These are phyloP conservation scores for Lingula anatina DNA, from an alignment of 2,888 invertebrate species.

Conservation along the genomic window DNA sequence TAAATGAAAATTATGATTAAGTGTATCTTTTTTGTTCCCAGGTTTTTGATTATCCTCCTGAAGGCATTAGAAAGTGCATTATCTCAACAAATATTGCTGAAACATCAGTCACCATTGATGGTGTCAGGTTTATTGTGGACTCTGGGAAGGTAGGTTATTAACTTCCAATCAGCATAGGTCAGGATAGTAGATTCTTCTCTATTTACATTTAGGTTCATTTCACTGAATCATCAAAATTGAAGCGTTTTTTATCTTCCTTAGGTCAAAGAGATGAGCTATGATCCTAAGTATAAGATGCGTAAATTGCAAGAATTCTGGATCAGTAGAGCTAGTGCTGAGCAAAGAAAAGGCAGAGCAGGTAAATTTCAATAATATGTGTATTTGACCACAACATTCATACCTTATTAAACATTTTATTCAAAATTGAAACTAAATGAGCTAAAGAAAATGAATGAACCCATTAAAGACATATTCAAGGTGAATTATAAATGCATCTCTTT, in stretches of 20 bases:
- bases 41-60: slow-evolving; percentile 92
- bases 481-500: too few species aligned
- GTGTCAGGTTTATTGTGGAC: slow-evolving; percentile 93
- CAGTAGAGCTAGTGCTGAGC: slow-evolving; percentile 95
- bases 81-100: slow-evolving; percentile 98
- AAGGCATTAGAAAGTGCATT: slow-evolving; percentile 91
- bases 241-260: too few species aligned
- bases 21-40: slow-evolving; percentile 16
- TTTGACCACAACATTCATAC: too few species aligned
- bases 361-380: slow-evolving; percentile 2
- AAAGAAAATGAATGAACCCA: too few species aligned
- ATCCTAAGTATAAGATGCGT: slow-evolving; percentile 84
- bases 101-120: slow-evolving; percentile 97
- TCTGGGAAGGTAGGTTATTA: slow-evolving; percentile 85
- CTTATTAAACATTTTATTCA: too few species aligned
- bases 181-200: too few species aligned
- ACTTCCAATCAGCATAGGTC: too few species aligned
- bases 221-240: too few species aligned
- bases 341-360: slow-evolving; percentile 85
- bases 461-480: too few species aligned
- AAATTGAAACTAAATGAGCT: too few species aligned
- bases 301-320: slow-evolving; percentile 85
- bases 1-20: too few species aligned
- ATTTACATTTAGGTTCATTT: too few species aligned
- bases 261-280: slow-evolving; percentile 91